Conservation (phyloP, 2,113 vertebrate species). For the Merops nubicus region DNA sequence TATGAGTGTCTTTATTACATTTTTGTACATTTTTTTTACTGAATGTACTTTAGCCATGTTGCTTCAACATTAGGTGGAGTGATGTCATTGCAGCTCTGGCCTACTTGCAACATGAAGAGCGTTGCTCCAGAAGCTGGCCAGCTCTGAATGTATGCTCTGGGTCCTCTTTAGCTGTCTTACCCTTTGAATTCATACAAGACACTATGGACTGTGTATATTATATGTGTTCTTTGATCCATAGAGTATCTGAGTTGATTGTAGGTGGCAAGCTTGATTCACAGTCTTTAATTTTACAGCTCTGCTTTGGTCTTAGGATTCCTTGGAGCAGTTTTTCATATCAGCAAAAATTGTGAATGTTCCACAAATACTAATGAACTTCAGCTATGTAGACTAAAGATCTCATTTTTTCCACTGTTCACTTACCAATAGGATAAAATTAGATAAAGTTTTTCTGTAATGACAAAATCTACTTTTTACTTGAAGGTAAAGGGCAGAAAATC, state of each 20-base stretch:
- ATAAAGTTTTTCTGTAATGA: background rate
- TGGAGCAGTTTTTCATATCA: background rate
- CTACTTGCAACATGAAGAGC: background rate
- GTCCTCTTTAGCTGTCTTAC: background rate
- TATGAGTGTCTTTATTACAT: background rate
- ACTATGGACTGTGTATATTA: background rate
- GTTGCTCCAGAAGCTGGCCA: background rate
- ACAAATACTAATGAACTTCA: background rate
- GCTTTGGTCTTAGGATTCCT: background rate
- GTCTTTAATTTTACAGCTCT: background rate
- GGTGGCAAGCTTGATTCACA: background rate
- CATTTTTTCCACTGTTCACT: background rate
- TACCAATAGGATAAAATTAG: background rate
- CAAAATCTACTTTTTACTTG: background rate
- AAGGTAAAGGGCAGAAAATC: background rate
- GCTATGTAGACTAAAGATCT: background rate
- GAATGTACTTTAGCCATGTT: background rate
- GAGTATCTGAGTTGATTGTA: background rate
- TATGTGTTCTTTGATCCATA: background rate
- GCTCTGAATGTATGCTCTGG: background rate
- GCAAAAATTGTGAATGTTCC: background rate
- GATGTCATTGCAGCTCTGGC: background rate
- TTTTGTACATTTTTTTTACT: background rate
- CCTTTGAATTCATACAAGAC: background rate
- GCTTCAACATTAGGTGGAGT: background rate